Percentiles rank a stretch among this genome's conserved stretches.
These are phyloP conservation scores for Sphaerodactylus townsendi DNA, from an alignment of 2,113 vertebrate genomes.

Conservation along the genomic window DNA sequence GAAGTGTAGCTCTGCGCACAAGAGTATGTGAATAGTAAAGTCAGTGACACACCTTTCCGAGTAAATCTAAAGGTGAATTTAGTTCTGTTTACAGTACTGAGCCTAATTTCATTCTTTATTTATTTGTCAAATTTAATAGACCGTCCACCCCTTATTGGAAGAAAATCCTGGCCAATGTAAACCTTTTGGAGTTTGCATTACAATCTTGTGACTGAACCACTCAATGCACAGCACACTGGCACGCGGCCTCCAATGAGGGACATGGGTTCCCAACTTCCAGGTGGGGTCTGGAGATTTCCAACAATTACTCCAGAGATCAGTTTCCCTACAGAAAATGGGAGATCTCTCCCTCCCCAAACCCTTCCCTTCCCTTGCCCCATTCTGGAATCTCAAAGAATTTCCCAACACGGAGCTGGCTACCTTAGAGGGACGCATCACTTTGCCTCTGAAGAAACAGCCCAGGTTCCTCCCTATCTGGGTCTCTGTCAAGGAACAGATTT, in stretches of 20 bases:
- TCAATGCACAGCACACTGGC: not conserved
- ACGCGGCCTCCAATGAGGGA: not conserved
- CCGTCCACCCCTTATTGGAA: too few species aligned
- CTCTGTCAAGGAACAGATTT: not conserved
- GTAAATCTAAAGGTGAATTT: not conserved
- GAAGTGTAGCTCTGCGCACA: not conserved
- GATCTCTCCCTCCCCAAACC: too few species aligned
- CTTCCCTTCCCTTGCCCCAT: too few species aligned
- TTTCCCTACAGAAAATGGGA: too few species aligned
- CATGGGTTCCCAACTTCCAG: too few species aligned
- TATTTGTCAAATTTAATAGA: too few species aligned
- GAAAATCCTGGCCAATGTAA: not conserved
- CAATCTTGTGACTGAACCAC: not conserved
- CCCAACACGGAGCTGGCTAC: too few species aligned
- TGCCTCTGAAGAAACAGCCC: not conserved
- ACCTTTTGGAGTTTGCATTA: not conserved
- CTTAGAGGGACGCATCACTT: not conserved
- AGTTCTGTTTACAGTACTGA: not conserved
- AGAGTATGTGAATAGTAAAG: not conserved
- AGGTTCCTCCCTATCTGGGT: too few species aligned
- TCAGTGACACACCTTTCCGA: not conserved
- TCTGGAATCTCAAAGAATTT: too few species aligned
- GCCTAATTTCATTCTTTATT: constrained; percentile 46
- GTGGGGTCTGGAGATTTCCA: too few species aligned
- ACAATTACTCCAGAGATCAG: too few species aligned